Base-by-base conservation (phyloP, 2,888 invertebrate species). In the Erynnis tages region DNA sequence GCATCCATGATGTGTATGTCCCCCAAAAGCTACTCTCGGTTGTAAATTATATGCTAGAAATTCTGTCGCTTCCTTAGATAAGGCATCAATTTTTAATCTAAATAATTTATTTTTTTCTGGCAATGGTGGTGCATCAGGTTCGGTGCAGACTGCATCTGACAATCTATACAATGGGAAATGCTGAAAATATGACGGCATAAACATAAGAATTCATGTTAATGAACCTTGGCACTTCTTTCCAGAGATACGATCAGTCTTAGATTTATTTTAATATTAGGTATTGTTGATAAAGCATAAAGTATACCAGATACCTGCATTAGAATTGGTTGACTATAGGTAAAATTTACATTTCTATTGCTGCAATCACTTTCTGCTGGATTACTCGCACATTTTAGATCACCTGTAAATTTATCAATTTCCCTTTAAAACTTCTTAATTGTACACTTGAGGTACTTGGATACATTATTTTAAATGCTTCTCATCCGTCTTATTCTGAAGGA, bases 1-100 rank as follows among this genome's bases (percentile, higher is more conserved):
- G 74, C 99, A 99, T 11, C 96, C 97, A 74, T 97, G 95, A 84
- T 99, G 98, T 0, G 97, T 97, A 74, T 99, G 98, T 0, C 98
- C 98, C 57, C 94, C 94, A 55, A 98, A 92, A 0, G 94, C 93
- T 4, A 95, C 85, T 52, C 97, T 91, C 0, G 97, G 97, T 54
- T 93, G 90, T 2, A 97, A 70, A 56, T 88, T 82, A 0, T 65
- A 55, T 66, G 91, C 82, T 48, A 95, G 79, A 66, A 91, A 91
- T 57, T 93, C 87, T 1, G 97, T 94, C 0, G 98, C 93, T 70
- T 94, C 93, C 73, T 92, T 91, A 4, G 97, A 97, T 25, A 99
- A 82, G 53, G 97, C 96, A 69, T 98, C 98, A 92, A 94, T 95
- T 66, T 93, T 92, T 66, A 94, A 93, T 27, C 94, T 91, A 74